Conservation (phyloP, 2,113 vertebrate genomes). For the Grantiella picta region DNA sequence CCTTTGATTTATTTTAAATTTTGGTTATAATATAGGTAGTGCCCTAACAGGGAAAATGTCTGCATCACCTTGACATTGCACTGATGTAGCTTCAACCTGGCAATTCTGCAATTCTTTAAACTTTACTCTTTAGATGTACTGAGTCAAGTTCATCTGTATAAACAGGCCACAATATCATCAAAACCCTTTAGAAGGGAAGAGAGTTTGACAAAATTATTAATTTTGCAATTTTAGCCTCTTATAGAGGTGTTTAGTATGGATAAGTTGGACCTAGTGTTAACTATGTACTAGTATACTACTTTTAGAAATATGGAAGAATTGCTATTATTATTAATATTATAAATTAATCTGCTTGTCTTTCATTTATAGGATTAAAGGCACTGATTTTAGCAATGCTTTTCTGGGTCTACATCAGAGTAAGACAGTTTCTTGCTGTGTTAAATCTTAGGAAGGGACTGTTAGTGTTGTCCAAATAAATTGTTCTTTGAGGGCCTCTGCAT, state of each 20-base stretch:
- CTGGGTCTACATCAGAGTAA: neutral
- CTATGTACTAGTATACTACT: neutral
- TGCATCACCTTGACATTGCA: neutral
- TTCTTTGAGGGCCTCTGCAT: neutral
- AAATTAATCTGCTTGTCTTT: neutral
- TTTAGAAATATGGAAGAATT: neutral
- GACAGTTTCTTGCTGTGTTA: neutral
- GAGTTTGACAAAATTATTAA: neutral
- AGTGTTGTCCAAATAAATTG: neutral
- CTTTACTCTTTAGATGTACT: neutral
- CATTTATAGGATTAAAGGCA: neutral
- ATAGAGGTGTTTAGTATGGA: neutral
- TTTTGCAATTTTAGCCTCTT: neutral
- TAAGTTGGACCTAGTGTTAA: neutral
- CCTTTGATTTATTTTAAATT: slow-evolving; percentile 22
- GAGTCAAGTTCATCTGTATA: neutral
- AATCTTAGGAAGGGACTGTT: neutral
- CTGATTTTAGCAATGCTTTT: neutral
- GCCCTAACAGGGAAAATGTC: neutral
- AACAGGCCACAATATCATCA: neutral
- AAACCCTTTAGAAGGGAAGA: neutral
- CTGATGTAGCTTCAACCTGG: neutral
- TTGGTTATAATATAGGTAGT: neutral
- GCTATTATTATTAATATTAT: too few relatives aligned
- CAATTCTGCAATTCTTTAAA: slow-evolving; percentile 14